Percentiles rank a stretch among this genome's conserved stretches.
These are phyloP conservation scores for Chymomyza caudatula DNA, from an alignment of 2,888 invertebrate species.

Conservation along the genomic window DNA sequence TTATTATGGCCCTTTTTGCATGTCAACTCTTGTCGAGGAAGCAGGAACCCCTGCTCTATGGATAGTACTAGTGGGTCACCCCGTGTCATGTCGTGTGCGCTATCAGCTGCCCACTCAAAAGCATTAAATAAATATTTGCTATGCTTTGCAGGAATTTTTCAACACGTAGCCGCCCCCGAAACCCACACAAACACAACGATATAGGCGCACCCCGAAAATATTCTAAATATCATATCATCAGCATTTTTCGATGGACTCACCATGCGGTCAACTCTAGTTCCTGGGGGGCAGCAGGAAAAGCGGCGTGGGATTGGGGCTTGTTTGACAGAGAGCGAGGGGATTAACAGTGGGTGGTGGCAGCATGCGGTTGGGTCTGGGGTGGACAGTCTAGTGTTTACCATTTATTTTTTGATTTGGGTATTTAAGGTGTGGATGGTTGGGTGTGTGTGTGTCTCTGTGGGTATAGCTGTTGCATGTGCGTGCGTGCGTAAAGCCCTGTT, in stretches of 20 bases:
- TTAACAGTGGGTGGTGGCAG: neutral
- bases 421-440: constrained; percentile 65
- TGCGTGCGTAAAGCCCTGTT: constrained; percentile 41
- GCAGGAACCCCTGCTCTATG: neutral
- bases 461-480: constrained; percentile 9
- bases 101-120: constrained; percentile 49
- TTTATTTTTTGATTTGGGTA: constrained; percentile 73
- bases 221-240: constrained; percentile 70
- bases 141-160: constrained; percentile 70
- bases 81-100: neutral
- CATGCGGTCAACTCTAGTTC: constrained; percentile 1
- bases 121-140: constrained; percentile 72
- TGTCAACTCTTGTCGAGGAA: neutral
- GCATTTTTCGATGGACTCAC: constrained; percentile 65
- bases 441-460: neutral
- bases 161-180: constrained; percentile 40
- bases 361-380: constrained; percentile 10
- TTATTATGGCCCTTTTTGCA: constrained; percentile 13
- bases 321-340: constrained; percentile 21
- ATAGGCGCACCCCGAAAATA: constrained; percentile 31
- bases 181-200: constrained; percentile 1
- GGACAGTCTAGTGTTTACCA: constrained; percentile 65
- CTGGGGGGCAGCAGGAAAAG: neutral
- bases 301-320: constrained; percentile 19
- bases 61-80: neutral